Evolutionary conservation across 37 sponge, comb jelly and placozoan genomes (phyloP).

Genomic region (Cliona cf. orientalis): DNA sequence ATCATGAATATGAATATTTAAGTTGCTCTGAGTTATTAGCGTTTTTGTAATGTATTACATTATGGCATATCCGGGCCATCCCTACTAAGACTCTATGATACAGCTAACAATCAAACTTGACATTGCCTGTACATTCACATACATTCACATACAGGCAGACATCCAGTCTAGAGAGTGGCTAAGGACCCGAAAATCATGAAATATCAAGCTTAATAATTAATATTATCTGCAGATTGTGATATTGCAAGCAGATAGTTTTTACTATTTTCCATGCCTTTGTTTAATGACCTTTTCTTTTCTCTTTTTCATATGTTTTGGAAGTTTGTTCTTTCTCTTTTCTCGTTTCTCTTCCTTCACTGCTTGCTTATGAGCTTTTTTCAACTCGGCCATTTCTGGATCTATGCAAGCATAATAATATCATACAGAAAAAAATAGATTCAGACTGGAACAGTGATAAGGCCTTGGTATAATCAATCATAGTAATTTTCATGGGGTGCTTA

Average conservation of each 20-base stretch:
- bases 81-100: no score
- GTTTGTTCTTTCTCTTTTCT: constrained; percentile 85
- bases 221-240: neutral
- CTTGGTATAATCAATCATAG: no score
- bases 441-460: no score
- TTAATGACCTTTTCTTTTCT: constrained; percentile 75
- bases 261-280: constrained; percentile 19
- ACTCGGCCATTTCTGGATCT: neutral
- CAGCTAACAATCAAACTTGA: no score
- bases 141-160: constrained; percentile 40
- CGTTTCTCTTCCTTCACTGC: constrained; percentile 88
- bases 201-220: neutral
- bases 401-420: neutral
- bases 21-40: neutral
- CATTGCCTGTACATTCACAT: neutral
- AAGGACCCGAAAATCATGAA: constrained; percentile 2
- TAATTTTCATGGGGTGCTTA: no score
- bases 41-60: no score
- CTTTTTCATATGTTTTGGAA: constrained; percentile 89
- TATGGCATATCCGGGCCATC: no score
- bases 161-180: constrained; percentile 44
- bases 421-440: no score
- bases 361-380: constrained; percentile 79
- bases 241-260: neutral
- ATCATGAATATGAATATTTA: neutral